These are phyloP conservation scores for Leptoteleia sp. DNA, from an alignment of 1,140 invertebrate genomes.

Conservation along the genomic window DNA sequence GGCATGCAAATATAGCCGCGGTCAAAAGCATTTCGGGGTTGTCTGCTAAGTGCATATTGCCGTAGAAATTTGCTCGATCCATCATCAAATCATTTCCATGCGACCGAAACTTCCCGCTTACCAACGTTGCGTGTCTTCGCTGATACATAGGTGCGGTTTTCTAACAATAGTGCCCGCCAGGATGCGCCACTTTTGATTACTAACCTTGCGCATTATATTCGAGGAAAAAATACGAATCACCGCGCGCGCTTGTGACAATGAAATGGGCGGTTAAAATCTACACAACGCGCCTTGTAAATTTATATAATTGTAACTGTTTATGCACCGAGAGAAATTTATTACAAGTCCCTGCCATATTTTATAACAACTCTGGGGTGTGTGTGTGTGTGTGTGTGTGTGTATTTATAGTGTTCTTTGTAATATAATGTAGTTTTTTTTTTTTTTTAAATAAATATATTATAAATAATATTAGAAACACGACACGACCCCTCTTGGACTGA, in stretches of 20 bases:
- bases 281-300: no score
- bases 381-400: no score
- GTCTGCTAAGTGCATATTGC: conserved; percentile 57
- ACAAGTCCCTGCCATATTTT: no score
- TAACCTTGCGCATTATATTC: conserved; percentile 39
- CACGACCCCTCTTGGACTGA: no score
- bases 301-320: no score
- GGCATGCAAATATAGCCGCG: conserved; percentile 34
- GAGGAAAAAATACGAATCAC: conserved; percentile 32
- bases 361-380: no score
- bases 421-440: no score
- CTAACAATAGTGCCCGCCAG: conserved; percentile 47
- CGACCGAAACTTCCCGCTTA: conserved; percentile 63
- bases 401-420: no score
- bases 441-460: no score
- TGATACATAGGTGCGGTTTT: conserved; percentile 60
- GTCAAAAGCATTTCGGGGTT: conserved; percentile 50
- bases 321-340: no score
- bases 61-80: conserved; percentile 57
- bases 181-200: conserved; percentile 54
- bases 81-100: conserved; percentile 66
- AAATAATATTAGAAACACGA: no score
- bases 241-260: conserved; percentile 8
- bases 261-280: no score
- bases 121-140: conserved; percentile 52